phyloP scores from a whole-genome alignment of 2,113 vertebrate genomes.

The Nannospalax galili region DNA sequence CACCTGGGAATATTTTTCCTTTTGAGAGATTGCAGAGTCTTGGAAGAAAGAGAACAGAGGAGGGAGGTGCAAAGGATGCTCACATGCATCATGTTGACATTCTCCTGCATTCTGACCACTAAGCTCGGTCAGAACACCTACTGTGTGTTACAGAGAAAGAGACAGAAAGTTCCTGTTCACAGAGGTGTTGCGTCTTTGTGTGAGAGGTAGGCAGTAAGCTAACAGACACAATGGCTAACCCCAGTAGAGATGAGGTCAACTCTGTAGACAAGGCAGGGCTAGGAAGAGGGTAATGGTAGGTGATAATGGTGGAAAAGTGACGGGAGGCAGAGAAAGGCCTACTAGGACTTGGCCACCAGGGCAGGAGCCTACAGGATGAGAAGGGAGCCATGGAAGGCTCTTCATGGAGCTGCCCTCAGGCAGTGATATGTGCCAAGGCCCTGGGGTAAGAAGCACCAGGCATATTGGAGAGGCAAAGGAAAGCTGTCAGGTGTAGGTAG shows the following conservation, averaged over 20 bases:
- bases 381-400: not conserved
- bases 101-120: not conserved
- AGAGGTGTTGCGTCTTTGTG: not conserved
- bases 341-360: too few relatives aligned
- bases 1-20: not conserved
- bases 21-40: not conserved
- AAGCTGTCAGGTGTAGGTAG: not conserved
- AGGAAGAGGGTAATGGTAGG: not conserved
- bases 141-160: not conserved
- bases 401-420: rapidly evolving
- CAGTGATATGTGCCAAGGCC: constrained; percentile 21
- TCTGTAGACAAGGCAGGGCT: not conserved
- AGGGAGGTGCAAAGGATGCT: rapidly evolving
- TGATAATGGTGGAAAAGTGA: not conserved
- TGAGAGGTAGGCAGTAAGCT: too few relatives aligned
- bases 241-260: not conserved
- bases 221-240: not conserved
- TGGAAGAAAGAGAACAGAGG: not conserved
- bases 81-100: not conserved
- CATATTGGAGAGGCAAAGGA: not conserved
- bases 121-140: not conserved
- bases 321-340: not conserved
- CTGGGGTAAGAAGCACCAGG: not conserved
- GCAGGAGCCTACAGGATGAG: not conserved
- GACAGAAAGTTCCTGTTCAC: not conserved